phyloP scores from a whole-genome alignment of 2,797 vertebrate species.

The Jordanella pulchra region DNA sequence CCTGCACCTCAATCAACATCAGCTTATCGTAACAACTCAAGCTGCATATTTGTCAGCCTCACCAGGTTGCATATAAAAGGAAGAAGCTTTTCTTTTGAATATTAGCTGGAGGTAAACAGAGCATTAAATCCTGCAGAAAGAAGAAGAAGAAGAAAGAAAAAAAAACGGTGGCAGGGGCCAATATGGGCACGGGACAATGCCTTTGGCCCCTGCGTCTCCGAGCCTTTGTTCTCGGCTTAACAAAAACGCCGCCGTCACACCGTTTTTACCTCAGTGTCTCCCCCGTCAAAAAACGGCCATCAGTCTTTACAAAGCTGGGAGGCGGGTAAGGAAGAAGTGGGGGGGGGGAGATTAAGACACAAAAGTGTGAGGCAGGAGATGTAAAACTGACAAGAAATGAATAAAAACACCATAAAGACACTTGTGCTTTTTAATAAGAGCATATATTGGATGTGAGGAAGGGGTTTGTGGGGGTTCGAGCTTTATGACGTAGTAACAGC shows the following conservation, averaged over 20 bases:
- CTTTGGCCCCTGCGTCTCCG: conserved; percentile 68
- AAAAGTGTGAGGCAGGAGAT: conserved; percentile 25
- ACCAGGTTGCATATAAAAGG: conserved; percentile 46
- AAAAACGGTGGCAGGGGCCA: conserved; percentile 86
- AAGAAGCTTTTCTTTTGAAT: conserved; percentile 73
- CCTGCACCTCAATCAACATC: neutral
- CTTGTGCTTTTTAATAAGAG: conserved; percentile 43
- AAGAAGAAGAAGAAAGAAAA: conserved; percentile 58
- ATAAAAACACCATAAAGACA: conserved; percentile 43
- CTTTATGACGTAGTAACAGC: conserved; percentile 64
- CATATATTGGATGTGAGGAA: conserved; percentile 51
- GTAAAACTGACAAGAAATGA: conserved; percentile 25
- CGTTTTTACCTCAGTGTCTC: conserved; percentile 92
- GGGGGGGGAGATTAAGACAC: conserved; percentile 20
- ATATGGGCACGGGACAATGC: conserved; percentile 89
- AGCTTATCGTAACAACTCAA: neutral
- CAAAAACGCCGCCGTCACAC: conserved; percentile 96
- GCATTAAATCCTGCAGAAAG: conserved; percentile 93
- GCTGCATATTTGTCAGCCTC: conserved; percentile 21
- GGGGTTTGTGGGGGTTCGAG: conserved; percentile 11
- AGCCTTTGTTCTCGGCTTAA: conserved; percentile 97
- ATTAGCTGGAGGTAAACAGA: conserved; percentile 94
- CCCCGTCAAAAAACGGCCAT: conserved; percentile 79
- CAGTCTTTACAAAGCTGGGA: conserved; percentile 86
- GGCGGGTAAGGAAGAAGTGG: neutral